Evolutionary conservation across 1,140 invertebrate genomes (phyloP), one percentile per base, ranked within the genome.

Genomic region (Hylyphantes graminicola): DNA sequence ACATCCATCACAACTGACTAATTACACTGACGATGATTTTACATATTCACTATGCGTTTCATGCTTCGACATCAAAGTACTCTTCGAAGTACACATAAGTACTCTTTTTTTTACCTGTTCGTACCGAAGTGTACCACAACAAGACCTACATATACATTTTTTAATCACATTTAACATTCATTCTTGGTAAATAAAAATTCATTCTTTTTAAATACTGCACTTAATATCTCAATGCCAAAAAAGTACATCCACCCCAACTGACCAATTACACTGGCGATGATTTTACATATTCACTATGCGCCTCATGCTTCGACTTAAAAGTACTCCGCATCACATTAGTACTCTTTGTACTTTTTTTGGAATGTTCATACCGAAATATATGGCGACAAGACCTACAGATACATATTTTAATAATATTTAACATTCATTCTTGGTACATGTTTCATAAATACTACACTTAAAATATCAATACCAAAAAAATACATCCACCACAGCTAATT

Each of bases 41-140:
- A 84, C 65, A 12, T 86, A 87, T 15, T 87, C 86, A 51, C 72
- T 86, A 11, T 87, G 86, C n/a, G 86, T 87, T n/a, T 87, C 86
- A 19, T 50, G 53, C 11, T 82, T 55, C 2, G 77, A 76, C 51
- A 78, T 84, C 17, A 82, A 83, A 21, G 83, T 82, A 35, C 81
- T 80, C 64, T n/a, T n/a, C 82, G 17, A 21, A 85, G 50, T 12
- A 82, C 82, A 7, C 35, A 35, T 35, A 35, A 35, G 84, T 85
- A 48, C 78, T 85, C 15, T 85, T 82, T 68, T 85, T 5, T 35
- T 64, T 0, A 64, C 17, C 11, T 64, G 50, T 12, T 88, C 86
- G 57, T 87, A 86, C 7, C 85, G 65, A 48, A 88, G 63, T 7
- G 75, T 86, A 8, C 88, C 94, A 88, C 95, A 96, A 90, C 95